phyloP scores from a whole-genome alignment of 1,140 invertebrate species.

The Drosophila hydei region DNA sequence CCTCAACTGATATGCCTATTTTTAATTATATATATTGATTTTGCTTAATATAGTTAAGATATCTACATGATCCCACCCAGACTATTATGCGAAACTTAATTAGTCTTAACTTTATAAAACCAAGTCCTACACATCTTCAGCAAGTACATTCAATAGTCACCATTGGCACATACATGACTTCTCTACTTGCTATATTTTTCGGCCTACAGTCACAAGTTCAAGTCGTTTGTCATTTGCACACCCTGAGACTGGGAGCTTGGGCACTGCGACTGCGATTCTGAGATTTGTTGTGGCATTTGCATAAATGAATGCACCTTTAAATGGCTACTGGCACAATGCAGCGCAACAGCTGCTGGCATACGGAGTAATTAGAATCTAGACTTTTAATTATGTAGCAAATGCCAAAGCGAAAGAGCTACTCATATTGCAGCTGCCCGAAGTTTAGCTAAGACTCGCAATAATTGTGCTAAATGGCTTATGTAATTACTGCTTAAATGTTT shows the following conservation, averaged over 20 bases:
- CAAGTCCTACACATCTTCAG: no score
- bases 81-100: no score
- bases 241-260: slow-evolving; percentile 32
- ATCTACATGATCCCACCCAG: no score
- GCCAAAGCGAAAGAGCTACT: slow-evolving; percentile 8
- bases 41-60: no score
- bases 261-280: slow-evolving; percentile 30
- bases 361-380: slow-evolving; percentile 62
- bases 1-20: no score
- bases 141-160: not conserved
- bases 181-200: slow-evolving; percentile 24
- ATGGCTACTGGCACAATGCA: slow-evolving; percentile 70
- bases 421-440: slow-evolving; percentile 17
- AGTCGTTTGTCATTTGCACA: slow-evolving; percentile 80
- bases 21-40: no score
- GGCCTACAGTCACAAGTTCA: slow-evolving; percentile 64
- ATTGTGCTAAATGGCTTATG: slow-evolving; percentile 71
- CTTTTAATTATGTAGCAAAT: slow-evolving; percentile 69
- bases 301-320: slow-evolving; percentile 75
- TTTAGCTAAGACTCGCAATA: slow-evolving; percentile 52
- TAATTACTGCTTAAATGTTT: slow-evolving; percentile 69
- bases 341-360: slow-evolving; percentile 4
- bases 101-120: no score
- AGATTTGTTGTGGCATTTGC: slow-evolving; percentile 72
- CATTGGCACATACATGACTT: not conserved